Percentiles rank a stretch among this genome's conserved stretches.
Evolutionary conservation across 2,797 vertebrate species (phyloP).

Genomic region (Xenops minutus): DNA sequence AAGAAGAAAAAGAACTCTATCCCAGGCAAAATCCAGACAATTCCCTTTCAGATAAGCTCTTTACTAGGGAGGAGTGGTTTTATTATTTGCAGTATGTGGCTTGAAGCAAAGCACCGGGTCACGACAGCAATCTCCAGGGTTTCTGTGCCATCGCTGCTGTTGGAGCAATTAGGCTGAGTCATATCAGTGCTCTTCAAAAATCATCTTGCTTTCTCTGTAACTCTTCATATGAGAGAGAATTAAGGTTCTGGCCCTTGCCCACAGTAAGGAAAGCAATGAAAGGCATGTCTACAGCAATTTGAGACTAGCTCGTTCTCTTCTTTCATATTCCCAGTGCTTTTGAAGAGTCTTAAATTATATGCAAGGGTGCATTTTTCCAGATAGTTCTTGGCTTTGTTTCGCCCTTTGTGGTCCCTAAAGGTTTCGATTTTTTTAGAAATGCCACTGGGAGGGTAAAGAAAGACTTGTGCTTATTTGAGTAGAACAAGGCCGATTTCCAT

Average conservation of each 20-base stretch:
- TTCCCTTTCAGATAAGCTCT: neutral
- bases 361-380: neutral
- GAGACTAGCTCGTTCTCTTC: neutral
- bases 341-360: neutral
- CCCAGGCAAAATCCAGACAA: neutral
- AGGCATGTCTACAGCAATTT: neutral
- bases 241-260: neutral
- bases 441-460: neutral
- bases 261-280: neutral
- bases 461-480: neutral
- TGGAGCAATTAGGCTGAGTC: neutral
- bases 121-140: neutral
- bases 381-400: neutral
- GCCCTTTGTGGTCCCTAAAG: neutral
- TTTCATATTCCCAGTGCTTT: neutral
- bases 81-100: neutral
- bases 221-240: neutral
- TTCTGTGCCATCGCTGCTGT: neutral
- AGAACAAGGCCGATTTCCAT: neutral
- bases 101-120: neutral
- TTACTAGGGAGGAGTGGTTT: neutral
- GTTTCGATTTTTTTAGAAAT: neutral
- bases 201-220: neutral
- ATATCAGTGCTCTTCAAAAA: neutral
- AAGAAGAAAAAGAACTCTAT: neutral